Evolutionary conservation across 2,797 vertebrate species (phyloP).

Genomic region (Arnoldichthys spilopterus): DNA sequence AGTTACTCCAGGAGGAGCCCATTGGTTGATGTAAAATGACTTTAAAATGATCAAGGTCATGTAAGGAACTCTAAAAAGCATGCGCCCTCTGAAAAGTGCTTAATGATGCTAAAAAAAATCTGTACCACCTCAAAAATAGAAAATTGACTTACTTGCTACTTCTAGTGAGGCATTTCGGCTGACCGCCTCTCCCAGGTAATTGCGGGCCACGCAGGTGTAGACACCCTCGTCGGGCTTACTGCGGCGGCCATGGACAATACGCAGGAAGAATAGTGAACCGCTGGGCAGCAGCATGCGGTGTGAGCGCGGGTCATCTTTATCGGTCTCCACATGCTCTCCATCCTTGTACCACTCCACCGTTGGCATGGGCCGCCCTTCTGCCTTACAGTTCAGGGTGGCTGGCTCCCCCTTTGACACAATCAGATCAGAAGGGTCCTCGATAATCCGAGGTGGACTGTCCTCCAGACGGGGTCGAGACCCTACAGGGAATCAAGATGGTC

Average conservation of each 20-base stretch:
- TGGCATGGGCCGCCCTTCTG: constrained; percentile 87
- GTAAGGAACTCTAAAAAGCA: not conserved
- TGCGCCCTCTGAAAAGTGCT: not conserved
- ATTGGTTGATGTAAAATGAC: not conserved
- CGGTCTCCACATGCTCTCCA: constrained; percentile 91
- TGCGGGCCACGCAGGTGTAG: constrained; percentile 93
- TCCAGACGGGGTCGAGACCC: constrained; percentile 82
- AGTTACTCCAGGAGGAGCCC: not conserved
- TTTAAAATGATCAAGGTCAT: not conserved
- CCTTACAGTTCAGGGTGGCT: constrained; percentile 93
- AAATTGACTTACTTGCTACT: constrained; percentile 86
- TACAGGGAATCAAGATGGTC: constrained; percentile 59
- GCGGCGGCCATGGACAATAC: constrained; percentile 90
- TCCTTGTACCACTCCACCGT: constrained; percentile 95
- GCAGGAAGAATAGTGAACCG: constrained; percentile 94
- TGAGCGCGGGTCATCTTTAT: constrained; percentile 90
- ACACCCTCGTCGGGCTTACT: constrained; percentile 92
- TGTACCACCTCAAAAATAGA: constrained; percentile 1
- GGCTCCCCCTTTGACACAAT: constrained; percentile 92
- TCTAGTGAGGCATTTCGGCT: constrained; percentile 92
- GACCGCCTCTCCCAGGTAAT: constrained; percentile 89
- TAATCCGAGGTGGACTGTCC: constrained; percentile 87
- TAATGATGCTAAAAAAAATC: too few species aligned
- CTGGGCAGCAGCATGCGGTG: constrained; percentile 95
- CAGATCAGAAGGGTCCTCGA: constrained; percentile 91